Percentiles rank a stretch among this genome's conserved stretches.
phyloP scores from a whole-genome alignment of 1,140 invertebrate genomes.

The Drosophila watanabei region DNA sequence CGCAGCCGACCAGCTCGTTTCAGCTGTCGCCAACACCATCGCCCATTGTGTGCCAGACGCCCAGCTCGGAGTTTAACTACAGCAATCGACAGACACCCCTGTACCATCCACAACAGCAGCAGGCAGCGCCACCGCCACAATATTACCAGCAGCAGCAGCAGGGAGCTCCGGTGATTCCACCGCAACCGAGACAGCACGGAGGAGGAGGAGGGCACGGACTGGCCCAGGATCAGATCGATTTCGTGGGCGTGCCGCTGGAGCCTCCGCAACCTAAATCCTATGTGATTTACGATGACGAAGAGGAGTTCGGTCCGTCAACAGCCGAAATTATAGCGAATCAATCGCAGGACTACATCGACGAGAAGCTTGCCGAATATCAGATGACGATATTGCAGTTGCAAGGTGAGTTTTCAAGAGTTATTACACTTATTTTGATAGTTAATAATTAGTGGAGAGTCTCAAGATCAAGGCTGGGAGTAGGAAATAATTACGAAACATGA shows the following conservation, averaged over 20 bases:
- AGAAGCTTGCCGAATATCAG: conserved; percentile 96
- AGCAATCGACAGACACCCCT: conserved; percentile 79
- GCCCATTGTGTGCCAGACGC: conserved; percentile 83
- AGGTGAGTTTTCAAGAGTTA: conserved; percentile 88
- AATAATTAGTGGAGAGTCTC: neutral
- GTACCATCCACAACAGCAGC: conserved; percentile 60
- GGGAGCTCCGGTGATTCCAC: conserved; percentile 65
- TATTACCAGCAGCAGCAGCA: conserved; percentile 60
- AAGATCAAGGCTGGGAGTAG: neutral
- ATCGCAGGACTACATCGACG: conserved; percentile 97
- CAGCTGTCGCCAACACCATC: conserved; percentile 84
- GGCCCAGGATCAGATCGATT: conserved; percentile 78
- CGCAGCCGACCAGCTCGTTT: conserved; percentile 78
- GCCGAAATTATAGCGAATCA: conserved; percentile 96
- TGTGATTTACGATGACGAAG: conserved; percentile 88
- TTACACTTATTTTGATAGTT: too few relatives aligned
- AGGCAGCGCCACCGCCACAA: conserved; percentile 56
- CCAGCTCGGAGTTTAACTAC: conserved; percentile 79
- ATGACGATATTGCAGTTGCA: conserved; percentile 95
- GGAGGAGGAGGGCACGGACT: conserved; percentile 58
- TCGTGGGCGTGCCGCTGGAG: conserved; percentile 89
- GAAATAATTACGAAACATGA: neutral
- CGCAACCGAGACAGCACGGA: conserved; percentile 78
- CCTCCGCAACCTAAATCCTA: conserved; percentile 88
- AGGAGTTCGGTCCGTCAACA: conserved; percentile 92